A percentile compares a stretch with the other conserved stretches of the same genome.
Evolutionary conservation across 2,797 vertebrate species (phyloP).

Genomic region (Malurus leucopterus): DNA sequence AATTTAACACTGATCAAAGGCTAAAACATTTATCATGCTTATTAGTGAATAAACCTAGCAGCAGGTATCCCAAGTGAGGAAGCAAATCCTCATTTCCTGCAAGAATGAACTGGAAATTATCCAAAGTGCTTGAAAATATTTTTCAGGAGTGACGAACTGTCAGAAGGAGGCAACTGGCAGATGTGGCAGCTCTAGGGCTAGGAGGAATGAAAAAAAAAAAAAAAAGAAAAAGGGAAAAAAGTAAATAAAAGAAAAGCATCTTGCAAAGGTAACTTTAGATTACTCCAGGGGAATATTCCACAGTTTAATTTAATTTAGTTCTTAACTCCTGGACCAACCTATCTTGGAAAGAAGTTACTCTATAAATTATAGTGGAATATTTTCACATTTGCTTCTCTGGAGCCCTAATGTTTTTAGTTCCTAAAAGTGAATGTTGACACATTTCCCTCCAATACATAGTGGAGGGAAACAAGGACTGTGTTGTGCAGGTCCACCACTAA

Average conservation of each 20-base stretch:
- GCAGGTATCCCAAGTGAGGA: constrained; percentile 86
- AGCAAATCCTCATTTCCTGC: constrained; percentile 81
- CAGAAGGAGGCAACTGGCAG: constrained; percentile 73
- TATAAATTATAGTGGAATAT: constrained; percentile 2
- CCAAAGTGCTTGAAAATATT: constrained; percentile 79
- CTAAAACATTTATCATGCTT: constrained; percentile 87
- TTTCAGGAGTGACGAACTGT: constrained; percentile 78
- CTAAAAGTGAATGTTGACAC: neutral
- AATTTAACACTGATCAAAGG: constrained; percentile 87
- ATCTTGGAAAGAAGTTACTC: constrained; percentile 49
- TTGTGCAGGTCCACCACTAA: neutral
- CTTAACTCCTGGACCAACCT: constrained; percentile 63
- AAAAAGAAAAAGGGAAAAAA: too few species aligned
- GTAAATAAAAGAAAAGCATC: neutral
- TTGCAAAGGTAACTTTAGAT: constrained; percentile 51
- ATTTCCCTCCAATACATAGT: rapidly evolving
- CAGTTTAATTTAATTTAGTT: constrained; percentile 68
- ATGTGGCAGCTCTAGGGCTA: constrained; percentile 59
- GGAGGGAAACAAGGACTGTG: neutral
- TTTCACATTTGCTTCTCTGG: constrained; percentile 17
- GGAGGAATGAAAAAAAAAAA: neutral
- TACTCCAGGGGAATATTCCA: constrained; percentile 30
- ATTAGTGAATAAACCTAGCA: constrained; percentile 87
- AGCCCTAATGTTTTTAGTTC: neutral
- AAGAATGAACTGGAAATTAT: constrained; percentile 83